Percentiles rank a stretch among this genome's conserved stretches.
These are phyloP conservation scores for Acleris laterana DNA, from an alignment of 2,888 invertebrate species.

Conservation along the genomic window DNA sequence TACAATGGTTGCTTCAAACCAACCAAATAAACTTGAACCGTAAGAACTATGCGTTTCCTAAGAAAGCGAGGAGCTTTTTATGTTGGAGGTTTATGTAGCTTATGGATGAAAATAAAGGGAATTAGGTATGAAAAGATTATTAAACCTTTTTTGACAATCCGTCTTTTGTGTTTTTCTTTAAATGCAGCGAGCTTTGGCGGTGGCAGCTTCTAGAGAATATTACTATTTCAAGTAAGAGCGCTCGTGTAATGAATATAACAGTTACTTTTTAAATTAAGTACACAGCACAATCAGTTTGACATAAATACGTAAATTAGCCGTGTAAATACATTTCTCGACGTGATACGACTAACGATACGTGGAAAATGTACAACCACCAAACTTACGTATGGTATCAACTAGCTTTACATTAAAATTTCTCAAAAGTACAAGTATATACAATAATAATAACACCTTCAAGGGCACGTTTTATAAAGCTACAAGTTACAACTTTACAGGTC, in stretches of 20 bases:
- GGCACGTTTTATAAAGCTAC: too few species aligned
- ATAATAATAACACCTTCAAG: too few species aligned
- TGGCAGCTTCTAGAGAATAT: constrained; percentile 17
- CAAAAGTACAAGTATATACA: too few species aligned
- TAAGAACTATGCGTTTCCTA: not conserved
- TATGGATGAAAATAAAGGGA: constrained; percentile 33
- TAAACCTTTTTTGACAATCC: constrained; percentile 36
- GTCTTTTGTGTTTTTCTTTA: constrained; percentile 29
- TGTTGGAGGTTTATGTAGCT: constrained; percentile 21
- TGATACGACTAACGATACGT: too few species aligned
- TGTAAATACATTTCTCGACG: too few species aligned
- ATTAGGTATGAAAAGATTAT: constrained; percentile 38
- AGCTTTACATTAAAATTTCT: too few species aligned
- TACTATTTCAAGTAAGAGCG: not conserved
- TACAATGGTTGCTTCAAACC: not conserved
- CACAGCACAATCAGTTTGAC: too few species aligned
- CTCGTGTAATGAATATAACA: not conserved
- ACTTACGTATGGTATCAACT: too few species aligned
- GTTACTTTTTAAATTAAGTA: too few species aligned
- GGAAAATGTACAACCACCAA: too few species aligned
- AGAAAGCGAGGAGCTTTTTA: constrained; percentile 12
- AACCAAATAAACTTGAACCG: constrained; percentile 10
- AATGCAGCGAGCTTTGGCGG: constrained; percentile 27
- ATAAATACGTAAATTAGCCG: too few species aligned
- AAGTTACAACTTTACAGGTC: too few species aligned